Percentiles rank a stretch among this genome's conserved stretches.
Evolutionary conservation across 2,113 vertebrate genomes (phyloP).

Genomic region (Prinia subflava): DNA sequence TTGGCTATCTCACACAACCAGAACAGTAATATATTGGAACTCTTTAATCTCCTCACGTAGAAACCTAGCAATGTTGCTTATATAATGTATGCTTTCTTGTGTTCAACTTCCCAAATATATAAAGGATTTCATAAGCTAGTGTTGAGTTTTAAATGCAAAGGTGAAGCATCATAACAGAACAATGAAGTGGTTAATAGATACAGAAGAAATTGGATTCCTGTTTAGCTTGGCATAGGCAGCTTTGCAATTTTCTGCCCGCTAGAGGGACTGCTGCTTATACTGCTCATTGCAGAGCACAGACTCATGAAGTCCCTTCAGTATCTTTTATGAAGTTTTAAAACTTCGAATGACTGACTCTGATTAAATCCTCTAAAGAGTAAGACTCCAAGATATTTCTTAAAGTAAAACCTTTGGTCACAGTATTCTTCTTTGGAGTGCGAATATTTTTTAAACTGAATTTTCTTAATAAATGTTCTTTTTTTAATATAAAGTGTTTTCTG

Average conservation of each 20-base stretch:
- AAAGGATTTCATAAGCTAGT: neutral
- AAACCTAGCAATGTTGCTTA: neutral
- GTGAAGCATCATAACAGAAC: neutral
- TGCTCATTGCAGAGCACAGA: neutral
- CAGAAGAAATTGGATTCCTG: neutral
- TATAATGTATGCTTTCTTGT: neutral
- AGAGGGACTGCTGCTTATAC: slow-evolving; percentile 47
- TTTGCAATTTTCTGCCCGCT: neutral
- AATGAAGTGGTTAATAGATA: neutral
- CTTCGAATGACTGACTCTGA: neutral
- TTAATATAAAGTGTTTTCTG: neutral
- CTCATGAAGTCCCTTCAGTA: neutral
- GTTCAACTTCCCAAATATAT: neutral
- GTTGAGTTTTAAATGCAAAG: neutral
- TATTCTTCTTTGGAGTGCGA: neutral
- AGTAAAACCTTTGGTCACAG: neutral
- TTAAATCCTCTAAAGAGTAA: neutral
- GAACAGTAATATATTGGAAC: neutral
- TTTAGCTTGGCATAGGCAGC: neutral
- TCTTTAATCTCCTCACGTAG: fast-evolving
- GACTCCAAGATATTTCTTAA: neutral
- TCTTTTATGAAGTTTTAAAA: slow-evolving; percentile 4
- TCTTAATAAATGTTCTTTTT: neutral
- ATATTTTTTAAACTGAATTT: neutral
- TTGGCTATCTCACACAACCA: neutral